Conservation (phyloP, 2,888 invertebrate species). For the Pocota personata region DNA sequence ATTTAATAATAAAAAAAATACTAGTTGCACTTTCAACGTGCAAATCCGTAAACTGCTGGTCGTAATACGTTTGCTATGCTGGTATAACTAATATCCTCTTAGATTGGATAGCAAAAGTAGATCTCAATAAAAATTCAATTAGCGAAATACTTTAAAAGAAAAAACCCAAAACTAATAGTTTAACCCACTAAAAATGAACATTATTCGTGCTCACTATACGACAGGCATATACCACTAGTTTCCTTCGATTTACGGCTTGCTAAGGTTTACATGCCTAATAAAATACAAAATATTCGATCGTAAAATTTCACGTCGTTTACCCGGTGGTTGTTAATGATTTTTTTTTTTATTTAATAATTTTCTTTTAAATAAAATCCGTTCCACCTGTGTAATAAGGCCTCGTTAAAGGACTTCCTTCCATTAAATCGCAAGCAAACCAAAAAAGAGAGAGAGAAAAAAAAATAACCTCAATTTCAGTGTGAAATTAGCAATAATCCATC, state of each 20-base stretch:
- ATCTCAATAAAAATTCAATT: too few relatives aligned
- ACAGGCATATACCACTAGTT: background rate
- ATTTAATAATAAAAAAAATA: too few relatives aligned
- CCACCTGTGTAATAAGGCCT: conserved; percentile 47
- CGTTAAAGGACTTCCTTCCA: conserved; percentile 70
- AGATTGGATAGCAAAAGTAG: too few relatives aligned
- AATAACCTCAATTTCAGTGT: conserved; percentile 57
- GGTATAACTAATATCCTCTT: too few relatives aligned
- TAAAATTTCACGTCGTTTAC: conserved; percentile 24
- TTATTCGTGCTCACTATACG: too few relatives aligned
- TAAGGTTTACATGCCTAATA: background rate
- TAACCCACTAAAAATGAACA: too few relatives aligned
- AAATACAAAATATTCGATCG: conserved; percentile 12
- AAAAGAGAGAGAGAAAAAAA: background rate
- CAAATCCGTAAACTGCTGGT: too few relatives aligned
- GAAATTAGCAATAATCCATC: conserved; percentile 69
- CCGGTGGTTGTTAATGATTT: conserved; percentile 37
- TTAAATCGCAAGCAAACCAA: conserved; percentile 37
- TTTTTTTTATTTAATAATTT: conserved; percentile 11
- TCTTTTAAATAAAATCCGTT: conserved; percentile 22
- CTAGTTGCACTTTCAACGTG: too few relatives aligned
- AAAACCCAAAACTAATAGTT: too few relatives aligned
- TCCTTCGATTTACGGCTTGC: background rate
- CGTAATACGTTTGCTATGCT: too few relatives aligned
- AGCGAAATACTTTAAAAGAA: too few relatives aligned